Evolutionary conservation across 2,888 invertebrate genomes (phyloP).

Genomic region (Apamea crenata): DNA sequence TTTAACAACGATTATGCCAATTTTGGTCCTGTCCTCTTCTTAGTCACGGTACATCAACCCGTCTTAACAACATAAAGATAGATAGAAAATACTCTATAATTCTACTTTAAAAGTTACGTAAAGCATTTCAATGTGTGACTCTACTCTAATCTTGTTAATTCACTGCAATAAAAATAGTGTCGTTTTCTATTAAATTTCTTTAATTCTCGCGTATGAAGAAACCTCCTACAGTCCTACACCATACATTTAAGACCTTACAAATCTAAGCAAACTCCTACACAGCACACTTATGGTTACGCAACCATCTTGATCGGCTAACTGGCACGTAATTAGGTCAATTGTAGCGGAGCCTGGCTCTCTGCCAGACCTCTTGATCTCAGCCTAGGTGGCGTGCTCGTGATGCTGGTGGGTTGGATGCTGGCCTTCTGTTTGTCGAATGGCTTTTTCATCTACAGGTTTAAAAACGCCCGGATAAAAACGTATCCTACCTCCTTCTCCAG

Average conservation of each 20-base stretch:
- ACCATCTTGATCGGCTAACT: slow-evolving; percentile 48
- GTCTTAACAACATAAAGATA: not conserved
- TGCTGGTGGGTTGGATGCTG: not conserved
- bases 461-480: not conserved
- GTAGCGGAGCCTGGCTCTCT: slow-evolving; percentile 44
- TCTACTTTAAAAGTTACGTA: not conserved
- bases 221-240: not conserved
- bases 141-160: not conserved
- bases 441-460: slow-evolving; percentile 8
- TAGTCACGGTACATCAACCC: not conserved
- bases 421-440: not conserved
- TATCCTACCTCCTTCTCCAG: not conserved
- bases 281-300: slow-evolving; percentile 30
- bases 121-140: not conserved
- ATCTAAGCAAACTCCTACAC: slow-evolving; percentile 5
- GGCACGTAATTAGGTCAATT: slow-evolving; percentile 61
- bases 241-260: not conserved
- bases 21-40: not conserved
- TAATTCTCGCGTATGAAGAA: not conserved
- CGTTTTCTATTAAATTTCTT: not conserved
- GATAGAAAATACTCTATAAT: not conserved
- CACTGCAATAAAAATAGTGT: not conserved
- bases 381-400: slow-evolving; percentile 29
- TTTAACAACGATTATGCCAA: not conserved
- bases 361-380: slow-evolving; percentile 58